phyloP scores from a whole-genome alignment of 2,797 vertebrate species.

The Natrix natrix region DNA sequence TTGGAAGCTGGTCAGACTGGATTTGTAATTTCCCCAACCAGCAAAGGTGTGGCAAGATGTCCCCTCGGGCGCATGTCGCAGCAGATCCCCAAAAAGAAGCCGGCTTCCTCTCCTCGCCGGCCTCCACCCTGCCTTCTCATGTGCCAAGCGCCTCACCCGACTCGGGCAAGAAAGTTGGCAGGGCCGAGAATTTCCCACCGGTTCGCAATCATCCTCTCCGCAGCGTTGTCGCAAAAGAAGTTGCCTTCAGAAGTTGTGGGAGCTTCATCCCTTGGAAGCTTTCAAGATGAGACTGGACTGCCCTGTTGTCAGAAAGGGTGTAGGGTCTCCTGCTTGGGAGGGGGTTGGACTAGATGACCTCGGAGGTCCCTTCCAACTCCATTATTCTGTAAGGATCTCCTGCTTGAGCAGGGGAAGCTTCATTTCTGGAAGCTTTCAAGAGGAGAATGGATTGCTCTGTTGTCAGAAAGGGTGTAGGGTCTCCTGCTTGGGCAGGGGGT shows the following conservation, averaged over 20 bases:
- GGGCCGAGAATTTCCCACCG: neutral
- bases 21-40: neutral
- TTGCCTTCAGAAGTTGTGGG: neutral
- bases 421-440: too few relatives aligned
- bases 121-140: neutral
- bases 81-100: neutral
- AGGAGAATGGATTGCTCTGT: too few relatives aligned
- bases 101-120: neutral
- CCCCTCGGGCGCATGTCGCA: neutral
- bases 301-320: too few relatives aligned
- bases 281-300: too few relatives aligned
- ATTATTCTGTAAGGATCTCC: too few relatives aligned
- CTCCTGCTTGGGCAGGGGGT: too few relatives aligned
- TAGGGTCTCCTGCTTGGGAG: too few relatives aligned
- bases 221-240: neutral
- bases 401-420: too few relatives aligned
- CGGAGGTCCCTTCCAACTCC: too few relatives aligned
- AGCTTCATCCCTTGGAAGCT: too few relatives aligned
- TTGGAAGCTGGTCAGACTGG: neutral
- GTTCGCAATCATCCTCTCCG: accelerated
- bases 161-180: neutral
- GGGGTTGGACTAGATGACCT: too few relatives aligned
- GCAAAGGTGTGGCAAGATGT: neutral
- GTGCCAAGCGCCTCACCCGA: neutral
- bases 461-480: too few relatives aligned